These are phyloP conservation scores for Leptinotarsa tumamoca DNA, from an alignment of 2,888 invertebrate genomes.

Conservation along the genomic window DNA sequence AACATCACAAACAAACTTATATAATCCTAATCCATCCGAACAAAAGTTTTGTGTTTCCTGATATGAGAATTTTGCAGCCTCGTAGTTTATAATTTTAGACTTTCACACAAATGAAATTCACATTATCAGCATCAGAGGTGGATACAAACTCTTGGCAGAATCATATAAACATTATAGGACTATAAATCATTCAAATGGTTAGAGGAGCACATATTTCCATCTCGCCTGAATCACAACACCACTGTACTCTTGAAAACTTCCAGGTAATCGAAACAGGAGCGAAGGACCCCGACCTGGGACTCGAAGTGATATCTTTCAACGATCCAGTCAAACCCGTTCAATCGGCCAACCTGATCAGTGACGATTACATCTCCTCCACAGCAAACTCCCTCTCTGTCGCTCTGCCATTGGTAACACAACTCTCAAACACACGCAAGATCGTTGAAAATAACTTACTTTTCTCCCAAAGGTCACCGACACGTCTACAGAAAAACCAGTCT, in stretches of 20 bases:
- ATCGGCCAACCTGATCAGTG: slow-evolving; percentile 64
- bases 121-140: too few relatives aligned
- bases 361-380: slow-evolving; percentile 57
- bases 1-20: too few relatives aligned
- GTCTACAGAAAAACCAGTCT: slow-evolving; percentile 61
- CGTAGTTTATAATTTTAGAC: too few relatives aligned
- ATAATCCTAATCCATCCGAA: too few relatives aligned
- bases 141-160: too few relatives aligned
- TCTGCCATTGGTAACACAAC: slow-evolving; percentile 53
- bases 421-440: slow-evolving; percentile 12
- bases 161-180: too few relatives aligned
- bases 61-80: too few relatives aligned
- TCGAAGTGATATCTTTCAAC: slow-evolving; percentile 65
- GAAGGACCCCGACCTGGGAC: slow-evolving; percentile 60
- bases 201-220: too few relatives aligned
- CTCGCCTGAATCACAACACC: not conserved
- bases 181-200: too few relatives aligned
- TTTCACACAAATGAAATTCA: too few relatives aligned
- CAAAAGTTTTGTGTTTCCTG: too few relatives aligned
- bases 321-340: slow-evolving; percentile 63
- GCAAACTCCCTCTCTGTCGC: slow-evolving; percentile 46
- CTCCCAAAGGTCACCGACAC: slow-evolving; percentile 54
- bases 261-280: slow-evolving; percentile 55
- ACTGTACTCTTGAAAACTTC: slow-evolving; percentile 47
- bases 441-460: slow-evolving; percentile 33